Base-by-base conservation (phyloP, 1,140 invertebrate species). In the Bombus cullumanus region DNA sequence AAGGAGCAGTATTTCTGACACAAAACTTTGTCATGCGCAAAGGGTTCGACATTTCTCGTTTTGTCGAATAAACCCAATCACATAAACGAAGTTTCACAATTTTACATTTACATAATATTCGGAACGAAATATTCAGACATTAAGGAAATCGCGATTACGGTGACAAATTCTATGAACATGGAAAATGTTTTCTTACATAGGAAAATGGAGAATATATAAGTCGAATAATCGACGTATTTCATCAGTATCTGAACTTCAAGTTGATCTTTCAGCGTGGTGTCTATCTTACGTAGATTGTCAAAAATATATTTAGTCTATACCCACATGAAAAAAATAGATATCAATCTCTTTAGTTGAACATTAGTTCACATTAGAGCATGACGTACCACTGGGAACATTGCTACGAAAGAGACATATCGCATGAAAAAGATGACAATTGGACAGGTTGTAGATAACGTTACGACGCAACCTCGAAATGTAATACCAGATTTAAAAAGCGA, bases 31-130 rank as follows among this genome's bases (percentile, higher is more conserved):
- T 34, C 31, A 1, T 10, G 41, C 13, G 12, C 41, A 43, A 43
- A 2, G 1, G 10, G 1, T 12, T 43, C 13, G 0, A 0, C 3
- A 3, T 43, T 43, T 0, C 0, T 4, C 12, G 43, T 13, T 43
- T 15, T 13, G 0, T 43, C 43, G 0, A 43, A 43, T 43, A 43
- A 43, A 43, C 12, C 13, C 12, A 43, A 43, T 43, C 43, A 13
- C 13, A 43, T 13, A 13, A 13, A 4, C 3, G 13, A 15, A 15
- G 13, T 15, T 43, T 13, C 13, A 43, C 12, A 15, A 43, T 15
- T 13, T 15, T 43, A 43, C 3, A 0, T 13, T 43, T 43, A 43
- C 13, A 0, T 43, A 43, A 43, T 43, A 43, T 43, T 43, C 3
- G 2, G 43, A 3, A 43, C 0, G 0, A 13, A 3, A 13, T 13